Base-by-base conservation (phyloP, 1,140 invertebrate genomes). In the Caligus rogercresseyi region DNA sequence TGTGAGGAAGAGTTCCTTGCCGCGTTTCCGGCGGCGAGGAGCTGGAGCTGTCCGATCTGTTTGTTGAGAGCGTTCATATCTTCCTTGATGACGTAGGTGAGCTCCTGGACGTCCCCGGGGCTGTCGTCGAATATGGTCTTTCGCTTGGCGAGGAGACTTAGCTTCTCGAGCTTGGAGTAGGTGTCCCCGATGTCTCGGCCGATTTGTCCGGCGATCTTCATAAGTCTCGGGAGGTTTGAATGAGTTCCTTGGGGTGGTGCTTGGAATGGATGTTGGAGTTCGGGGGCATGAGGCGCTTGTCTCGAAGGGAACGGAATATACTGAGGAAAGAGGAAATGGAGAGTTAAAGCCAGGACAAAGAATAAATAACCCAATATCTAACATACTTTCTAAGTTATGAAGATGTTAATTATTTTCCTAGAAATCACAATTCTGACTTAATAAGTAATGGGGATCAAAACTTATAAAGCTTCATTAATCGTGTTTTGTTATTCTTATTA, bases 1-100 rank as follows among this genome's bases (percentile, higher is more conserved):
- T 97, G 93, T 67, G 88, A 90, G 68, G 90, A 83, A 72, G 93
- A 79, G 69, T 76, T 64, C 72, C 71, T 65, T 68, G 71, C 56
- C 67, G 72, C n/a, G 65, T 62, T 21, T 54, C 54, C 54, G 78
- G 78, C 72, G 80, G 82, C 4, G 84, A 83, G 67, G 88, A 86
- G 83, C 70, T 87, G 86, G 61, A 90, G 73, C 51, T 73, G 70
- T 56, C 67, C 89, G 70, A 99, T 97, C 77, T 98, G 90, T 71
- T 92, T 84, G 76, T 98, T 98, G 60, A 98, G 78, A 69, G 85
- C 87, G 72, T 83, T 86, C 59, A 98, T 80, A 74, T 98, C 95
- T 68, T 89, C 86, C 77, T 97, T 98, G 24, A 99, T 95, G 53
- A 97, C 95, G 69, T 91, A 92, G 0, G 93, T 97, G 43, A 99